Evolutionary conservation across 2,113 vertebrate species (phyloP), one percentile per base, ranked within the genome.

Genomic region (Nothoprocta pentlandii): DNA sequence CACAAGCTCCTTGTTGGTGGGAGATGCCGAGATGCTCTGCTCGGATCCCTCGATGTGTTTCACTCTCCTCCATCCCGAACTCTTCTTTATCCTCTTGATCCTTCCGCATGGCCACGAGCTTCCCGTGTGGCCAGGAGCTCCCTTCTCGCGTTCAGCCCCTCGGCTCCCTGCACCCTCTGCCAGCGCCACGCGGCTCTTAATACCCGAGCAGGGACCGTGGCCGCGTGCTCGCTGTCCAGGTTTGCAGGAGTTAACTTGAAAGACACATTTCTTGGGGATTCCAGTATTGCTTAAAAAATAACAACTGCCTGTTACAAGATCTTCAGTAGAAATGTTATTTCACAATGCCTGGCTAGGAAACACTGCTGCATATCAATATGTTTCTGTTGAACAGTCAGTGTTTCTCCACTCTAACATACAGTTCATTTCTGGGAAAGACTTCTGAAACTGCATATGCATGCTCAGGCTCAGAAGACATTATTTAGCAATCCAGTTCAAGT

Each of bases 221-320:
- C 70, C 79, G 21, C 39, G 63, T 36, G 36, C 44, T 30, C 22
- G 76, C 49, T 85, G 30, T 51, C 59, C 81, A 85, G 84, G 75
- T 88, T 94, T 85, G 88, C 80, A 54, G 3, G 90, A 90, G 88
- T 95, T 94, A 97, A 89, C 46, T n/a, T 23, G 62, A 88, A 53
- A 73, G 62, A 61, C 70, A 90, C 0, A 11, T 93, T 88, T 95
- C 66, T 88, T 73, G 90, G 15, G 36, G 88, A 58, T 80, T 84
- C 82, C 87, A 71, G 53, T 68, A 62, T 94, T 92, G 85, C 94
- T 87, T 85, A 59, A 94, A 94, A 69, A 78, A 84, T 20, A 80
- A 42, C 73, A 89, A 85, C 84, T 80, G 76, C 41, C 56, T 70
- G 61, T 68, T 30, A 87, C 39, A 20, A 3, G 88, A 70, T 70